phyloP scores from a whole-genome alignment of 2,888 invertebrate species.

The Gastrophysa polygoni region DNA sequence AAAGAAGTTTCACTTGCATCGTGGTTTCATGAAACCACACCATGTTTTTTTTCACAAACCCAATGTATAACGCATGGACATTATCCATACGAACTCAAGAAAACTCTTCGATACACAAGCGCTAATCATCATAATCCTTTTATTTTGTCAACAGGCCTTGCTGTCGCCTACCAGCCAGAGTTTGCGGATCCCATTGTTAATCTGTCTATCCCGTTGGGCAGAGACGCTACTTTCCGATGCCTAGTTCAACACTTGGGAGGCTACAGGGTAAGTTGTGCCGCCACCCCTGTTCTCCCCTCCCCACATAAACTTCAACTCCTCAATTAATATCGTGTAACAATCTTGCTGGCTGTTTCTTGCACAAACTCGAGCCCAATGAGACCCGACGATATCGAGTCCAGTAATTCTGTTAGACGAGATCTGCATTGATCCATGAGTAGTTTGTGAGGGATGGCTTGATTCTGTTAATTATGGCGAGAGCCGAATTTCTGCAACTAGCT shows the following conservation, averaged over 20 bases:
- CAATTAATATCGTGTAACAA: constrained; percentile 30
- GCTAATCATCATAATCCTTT: background rate
- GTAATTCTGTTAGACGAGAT: background rate
- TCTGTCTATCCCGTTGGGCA: constrained; percentile 81
- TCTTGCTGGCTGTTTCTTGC: constrained; percentile 10
- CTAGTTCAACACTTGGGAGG: constrained; percentile 86
- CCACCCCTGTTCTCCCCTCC: background rate
- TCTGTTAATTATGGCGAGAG: background rate
- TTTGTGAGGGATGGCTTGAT: background rate
- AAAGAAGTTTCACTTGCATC: too few relatives aligned
- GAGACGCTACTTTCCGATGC: constrained; percentile 88
- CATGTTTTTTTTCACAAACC: too few relatives aligned
- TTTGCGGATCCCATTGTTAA: constrained; percentile 84
- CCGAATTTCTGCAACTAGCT: background rate
- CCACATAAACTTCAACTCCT: constrained; percentile 5
- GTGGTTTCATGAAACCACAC: too few relatives aligned
- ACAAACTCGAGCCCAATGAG: constrained; percentile 5
- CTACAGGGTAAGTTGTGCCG: constrained; percentile 79
- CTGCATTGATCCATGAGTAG: constrained; percentile 8
- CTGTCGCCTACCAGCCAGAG: constrained; percentile 81
- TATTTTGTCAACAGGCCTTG: constrained; percentile 44
- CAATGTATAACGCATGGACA: too few relatives aligned
- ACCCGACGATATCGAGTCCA: background rate
- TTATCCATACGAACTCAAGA: background rate
- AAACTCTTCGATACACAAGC: background rate